Conservation (phyloP, 2,797 vertebrate genomes). For the Pyrocephalus nanus region DNA sequence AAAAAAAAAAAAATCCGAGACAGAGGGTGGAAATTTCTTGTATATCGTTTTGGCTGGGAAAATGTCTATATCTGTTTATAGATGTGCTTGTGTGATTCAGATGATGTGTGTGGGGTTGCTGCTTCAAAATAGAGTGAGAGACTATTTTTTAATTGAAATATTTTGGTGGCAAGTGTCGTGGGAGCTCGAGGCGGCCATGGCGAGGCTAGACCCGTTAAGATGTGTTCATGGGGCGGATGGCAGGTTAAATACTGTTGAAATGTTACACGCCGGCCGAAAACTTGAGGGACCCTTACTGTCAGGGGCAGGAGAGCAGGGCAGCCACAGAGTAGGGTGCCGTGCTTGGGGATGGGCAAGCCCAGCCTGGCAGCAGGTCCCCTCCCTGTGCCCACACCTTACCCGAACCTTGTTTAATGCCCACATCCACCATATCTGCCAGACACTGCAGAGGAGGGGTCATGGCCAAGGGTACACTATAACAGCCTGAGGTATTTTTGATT, state of each 20-base stretch:
- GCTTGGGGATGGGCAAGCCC: constrained; percentile 11
- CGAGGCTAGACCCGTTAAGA: constrained; percentile 19
- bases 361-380: constrained; percentile 36
- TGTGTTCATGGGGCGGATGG: not conserved
- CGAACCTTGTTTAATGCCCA: constrained; percentile 56
- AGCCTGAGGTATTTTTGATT: constrained; percentile 67
- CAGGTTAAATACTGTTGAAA: constrained; percentile 53
- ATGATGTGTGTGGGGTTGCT: not conserved
- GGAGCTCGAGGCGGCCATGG: not conserved
- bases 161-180: constrained; percentile 41
- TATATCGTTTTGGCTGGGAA: not conserved
- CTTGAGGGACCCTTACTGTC: not conserved
- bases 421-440: constrained; percentile 66
- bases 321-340: not conserved
- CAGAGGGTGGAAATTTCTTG: not conserved
- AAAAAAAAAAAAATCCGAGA: not conserved
- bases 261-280: constrained; percentile 38
- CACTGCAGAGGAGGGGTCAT: constrained; percentile 76
- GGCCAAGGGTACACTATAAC: constrained; percentile 80
- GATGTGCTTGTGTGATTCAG: constrained; percentile 32
- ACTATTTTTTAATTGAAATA: not conserved
- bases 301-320: not conserved
- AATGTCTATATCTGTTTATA: not conserved
- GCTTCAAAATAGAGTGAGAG: not conserved
- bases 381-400: constrained; percentile 14